Base-by-base conservation (phyloP, 2,888 invertebrate species). In the Eilema caniola region DNA sequence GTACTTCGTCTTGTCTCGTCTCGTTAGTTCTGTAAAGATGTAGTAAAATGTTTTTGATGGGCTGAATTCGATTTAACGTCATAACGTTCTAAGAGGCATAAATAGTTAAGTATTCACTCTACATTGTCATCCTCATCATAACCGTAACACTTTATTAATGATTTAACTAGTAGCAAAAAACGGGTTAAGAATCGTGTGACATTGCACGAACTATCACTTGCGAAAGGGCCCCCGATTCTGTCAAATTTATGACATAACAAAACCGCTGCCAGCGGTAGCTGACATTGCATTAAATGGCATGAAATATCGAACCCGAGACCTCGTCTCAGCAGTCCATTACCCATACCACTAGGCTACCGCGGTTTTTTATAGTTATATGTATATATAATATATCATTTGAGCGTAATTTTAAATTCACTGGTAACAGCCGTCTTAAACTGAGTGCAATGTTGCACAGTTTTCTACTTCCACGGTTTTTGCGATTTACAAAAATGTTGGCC, bases 401-500 rank as follows among this genome's bases (percentile, higher is more conserved):
- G 20, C 47, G 7, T 20, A 20, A 47, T 47, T n/a, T n/a, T 47
- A 47, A 0, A 47, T 47, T 47, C 0, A 47, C 47, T 47, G 7
- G 47, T 20, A 12, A 47, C 20, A 20, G 47, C 20, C 47, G 20
- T 5, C 20, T 20, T 16, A 83, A 75, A 73, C 82, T 83, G 75
- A 73, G 75, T 67, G 75, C 83, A 86, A 86, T 86, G 75, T 83
- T 84, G 76, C 83, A 78, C 74, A 61, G 64, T 82, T 82, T 76
- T 82, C 81, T 83, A 63, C 64, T 66, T 72, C 59, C 73, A 82
- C 80, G 82, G 82, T 81, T 85, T 84, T 89, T 86, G 85, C 84
- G 84, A 85, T 86, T 86, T 88, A 90, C 86, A 89, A 89, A 89
- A 88, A 88, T 83, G 82, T 92, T 92, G 90, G 92, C 92, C 92